Base-by-base conservation (phyloP, 2,113 vertebrate species). In the Monarcha castaneiventris region DNA sequence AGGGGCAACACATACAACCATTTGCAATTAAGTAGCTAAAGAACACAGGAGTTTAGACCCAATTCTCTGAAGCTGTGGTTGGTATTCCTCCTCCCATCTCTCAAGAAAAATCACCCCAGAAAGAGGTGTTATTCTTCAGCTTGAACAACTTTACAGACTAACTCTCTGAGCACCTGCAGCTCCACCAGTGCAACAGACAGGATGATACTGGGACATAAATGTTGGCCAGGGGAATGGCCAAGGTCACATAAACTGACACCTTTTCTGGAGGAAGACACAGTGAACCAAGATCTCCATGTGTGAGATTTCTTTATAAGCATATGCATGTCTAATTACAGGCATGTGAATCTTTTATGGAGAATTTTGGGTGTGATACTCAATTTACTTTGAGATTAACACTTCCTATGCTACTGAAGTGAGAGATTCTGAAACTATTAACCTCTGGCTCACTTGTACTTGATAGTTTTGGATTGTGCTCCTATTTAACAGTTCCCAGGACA, bases 301-400 rank as follows among this genome's bases (percentile, higher is more conserved):
- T 30, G 16, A 90, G 48, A 74, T 35, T 44, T 59, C 74, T 84
- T 59, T 66, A 52, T 32, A 85, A 87, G 51, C 88, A 83, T 1
- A 27, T 73, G 49, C 27, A 39, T 41, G 33, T 59, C 75, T 63
- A 77, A 69, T 69, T 91, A 95, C 30, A 85, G 81, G n/a, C 63
- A 66, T 4, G 8, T 56, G 27, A 83, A 52, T 37, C 19, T 80
- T 94, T 86, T 44, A 88, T 41, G 33, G 59, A 54, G 39, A 77
- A 67, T 80, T 85, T 86, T 67, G n/a, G 27, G 8, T 71, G 62
- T 88, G 75, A 74, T 76, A 83, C 19, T 56, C 59, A 23, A 87
- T 83, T 90, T 76, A 75, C 22, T 76, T 91, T 52, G 64, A 82
- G 77, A 92, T 96, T 77, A 94, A 88, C 76, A 67, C 27, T 74